Base-by-base conservation (phyloP, 2,797 vertebrate genomes). In the Rhodeus uyekii region DNA sequence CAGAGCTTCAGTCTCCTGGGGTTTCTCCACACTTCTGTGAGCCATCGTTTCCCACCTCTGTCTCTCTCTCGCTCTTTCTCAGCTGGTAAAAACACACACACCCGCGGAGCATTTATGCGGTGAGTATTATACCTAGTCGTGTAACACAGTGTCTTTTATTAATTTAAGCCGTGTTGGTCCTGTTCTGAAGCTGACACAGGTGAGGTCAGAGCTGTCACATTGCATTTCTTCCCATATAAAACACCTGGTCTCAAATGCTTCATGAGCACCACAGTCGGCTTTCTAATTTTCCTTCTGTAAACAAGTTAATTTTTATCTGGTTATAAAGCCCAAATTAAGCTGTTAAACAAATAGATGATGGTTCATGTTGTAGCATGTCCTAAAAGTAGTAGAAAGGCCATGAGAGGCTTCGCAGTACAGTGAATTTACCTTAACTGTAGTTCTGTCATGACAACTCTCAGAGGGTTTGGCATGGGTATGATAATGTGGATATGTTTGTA, bases 1-100 rank as follows among this genome's bases (percentile, higher is more conserved):
- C 83, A 83, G 61, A 86, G 87, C 86, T 83, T 76, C 73, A 82
- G 84, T 87, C 88, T 86, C 87, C 84, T 80, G 89, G 84, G 86
- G 78, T 80, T 89, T 85, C 87, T 82, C 55, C 72, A 81, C 84
- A 84, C 85, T 86, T 85, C 83, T 87, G 73, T 85, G 81, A 89
- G 83, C 84, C 85, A 85, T 86, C 87, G 83, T 79, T 85, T 82
- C 85, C 83, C 83, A 82, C 65, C 84, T 81, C 86, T 75, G 78
- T 72, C 65, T 76, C 82, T n/a, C 71, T 72, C 64, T 75, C 61
- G n/a, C 77, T 74, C 68, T 60, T 69, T 60, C 68, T 87, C 73
- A 32, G 82, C 81, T 86, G 71, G 72, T 69, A 61, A 83, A 84
- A 67, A 83, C 75, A 73, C 24, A 79, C 32, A 65, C 50, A 79